Percentiles rank a stretch among this genome's conserved stretches.
Evolutionary conservation across 2,888 invertebrate genomes (phyloP).

Genomic region (Thalpophila matura): DNA sequence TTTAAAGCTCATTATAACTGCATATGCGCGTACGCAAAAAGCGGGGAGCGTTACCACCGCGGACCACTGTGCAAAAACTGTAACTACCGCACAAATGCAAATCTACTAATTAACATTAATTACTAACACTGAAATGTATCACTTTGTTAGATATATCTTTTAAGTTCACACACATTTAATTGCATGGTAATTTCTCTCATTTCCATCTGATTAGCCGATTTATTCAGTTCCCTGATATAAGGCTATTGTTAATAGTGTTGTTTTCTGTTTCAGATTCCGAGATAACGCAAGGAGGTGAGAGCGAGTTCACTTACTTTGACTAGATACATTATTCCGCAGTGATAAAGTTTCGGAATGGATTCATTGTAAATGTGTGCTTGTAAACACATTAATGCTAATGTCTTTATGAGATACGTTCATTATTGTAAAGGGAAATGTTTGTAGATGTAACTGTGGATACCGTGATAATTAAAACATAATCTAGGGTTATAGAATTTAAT

Average conservation of each 20-base stretch:
- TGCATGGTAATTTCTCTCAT: conserved; percentile 59
- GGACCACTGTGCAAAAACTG: conserved; percentile 53
- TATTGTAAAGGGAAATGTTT: conserved; percentile 21
- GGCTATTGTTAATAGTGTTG: conserved; percentile 77
- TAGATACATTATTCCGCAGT: conserved; percentile 30
- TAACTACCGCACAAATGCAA: conserved; percentile 58
- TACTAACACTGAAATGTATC: conserved; percentile 37
- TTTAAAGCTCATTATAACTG: conserved; percentile 58
- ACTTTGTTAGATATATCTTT: conserved; percentile 51
- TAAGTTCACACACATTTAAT: conserved; percentile 64
- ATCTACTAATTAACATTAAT: conserved; percentile 54
- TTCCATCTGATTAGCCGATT: conserved; percentile 70
- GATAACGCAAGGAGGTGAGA: conserved; percentile 73
- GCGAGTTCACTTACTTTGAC: conserved; percentile 54
- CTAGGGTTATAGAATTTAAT: conserved; percentile 9
- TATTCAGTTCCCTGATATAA: conserved; percentile 73
- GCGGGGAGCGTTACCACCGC: conserved; percentile 45
- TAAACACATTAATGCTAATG: conserved; percentile 39
- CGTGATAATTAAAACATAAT: conserved; percentile 7
- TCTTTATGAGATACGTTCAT: neutral
- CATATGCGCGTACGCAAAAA: conserved; percentile 40
- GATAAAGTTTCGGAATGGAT: conserved; percentile 38
- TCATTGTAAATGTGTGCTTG: conserved; percentile 40
- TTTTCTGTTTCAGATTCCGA: conserved; percentile 83
- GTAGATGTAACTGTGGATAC: conserved; percentile 19